Conservation (phyloP, 2,113 vertebrate genomes). For the Neotoma lepida region DNA sequence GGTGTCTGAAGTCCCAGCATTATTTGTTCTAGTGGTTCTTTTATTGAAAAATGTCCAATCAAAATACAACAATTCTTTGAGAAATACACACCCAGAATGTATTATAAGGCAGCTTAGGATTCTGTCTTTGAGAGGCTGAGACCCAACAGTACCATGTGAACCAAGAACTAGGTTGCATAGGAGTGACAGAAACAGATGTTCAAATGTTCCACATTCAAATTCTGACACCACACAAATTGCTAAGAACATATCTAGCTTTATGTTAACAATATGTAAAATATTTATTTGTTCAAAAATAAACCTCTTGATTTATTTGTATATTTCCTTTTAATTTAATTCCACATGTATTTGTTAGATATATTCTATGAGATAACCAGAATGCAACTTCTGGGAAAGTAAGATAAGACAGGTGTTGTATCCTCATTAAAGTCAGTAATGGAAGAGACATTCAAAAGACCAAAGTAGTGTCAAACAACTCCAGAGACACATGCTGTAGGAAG, state of each 20-base stretch:
- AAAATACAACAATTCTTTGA: conserved; percentile 15
- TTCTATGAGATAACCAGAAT: neutral
- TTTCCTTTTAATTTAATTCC: conserved; percentile 36
- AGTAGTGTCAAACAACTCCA: neutral
- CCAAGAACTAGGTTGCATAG: neutral
- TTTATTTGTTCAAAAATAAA: conserved; percentile 38
- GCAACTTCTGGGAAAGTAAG: conserved; percentile 15
- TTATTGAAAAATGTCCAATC: neutral
- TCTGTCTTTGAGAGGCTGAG: neutral
- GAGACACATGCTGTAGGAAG: neutral
- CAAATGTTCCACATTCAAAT: neutral
- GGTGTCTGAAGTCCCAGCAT: neutral
- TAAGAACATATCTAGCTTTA: neutral
- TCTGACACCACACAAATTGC: neutral
- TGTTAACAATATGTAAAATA: neutral
- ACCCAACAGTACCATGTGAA: neutral
- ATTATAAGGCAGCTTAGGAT: neutral
- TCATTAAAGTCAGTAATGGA: conserved; percentile 5
- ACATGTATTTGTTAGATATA: neutral
- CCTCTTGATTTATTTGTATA: neutral
- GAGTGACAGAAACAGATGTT: neutral
- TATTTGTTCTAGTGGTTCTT: neutral
- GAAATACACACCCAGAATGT: neutral
- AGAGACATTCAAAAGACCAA: neutral
- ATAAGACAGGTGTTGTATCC: neutral